These are phyloP conservation scores for Perizoma affinitatum DNA, from an alignment of 2,888 invertebrate species.

Conservation along the genomic window DNA sequence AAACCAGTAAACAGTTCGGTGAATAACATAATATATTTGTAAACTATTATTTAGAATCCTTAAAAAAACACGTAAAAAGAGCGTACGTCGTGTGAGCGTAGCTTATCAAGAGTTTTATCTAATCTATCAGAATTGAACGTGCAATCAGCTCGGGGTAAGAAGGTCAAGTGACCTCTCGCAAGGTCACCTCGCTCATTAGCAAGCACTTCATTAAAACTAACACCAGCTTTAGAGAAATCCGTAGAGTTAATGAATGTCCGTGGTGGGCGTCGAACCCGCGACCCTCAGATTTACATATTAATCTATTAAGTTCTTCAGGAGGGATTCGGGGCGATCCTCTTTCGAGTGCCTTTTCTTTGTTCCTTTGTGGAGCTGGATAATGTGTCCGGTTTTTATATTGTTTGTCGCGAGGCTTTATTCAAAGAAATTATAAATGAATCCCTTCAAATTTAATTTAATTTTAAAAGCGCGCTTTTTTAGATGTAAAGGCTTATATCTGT, in stretches of 20 bases:
- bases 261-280: constrained; percentile 23
- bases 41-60: no score
- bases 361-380: constrained; percentile 22
- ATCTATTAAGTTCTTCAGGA: constrained; percentile 25
- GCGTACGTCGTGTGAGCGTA: no score
- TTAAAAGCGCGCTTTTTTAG: background rate
- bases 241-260: constrained; percentile 18
- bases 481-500: background rate
- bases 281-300: constrained; percentile 29
- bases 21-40: no score
- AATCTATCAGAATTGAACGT: no score
- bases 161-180: background rate
- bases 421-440: constrained; percentile 18
- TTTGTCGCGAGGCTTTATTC: constrained; percentile 19
- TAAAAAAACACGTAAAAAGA: no score
- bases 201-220: constrained; percentile 14
- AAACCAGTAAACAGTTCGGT: no score
- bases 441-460: constrained; percentile 16
- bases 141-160: no score
- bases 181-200: constrained; percentile 6
- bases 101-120: no score
- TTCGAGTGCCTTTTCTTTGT: constrained; percentile 19
- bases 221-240: constrained; percentile 9
- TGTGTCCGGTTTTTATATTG: constrained; percentile 26
- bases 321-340: constrained; percentile 21